These are phyloP conservation scores for Rhabdophis nuchalis DNA, from an alignment of 2,797 vertebrate genomes.

Conservation along the genomic window DNA sequence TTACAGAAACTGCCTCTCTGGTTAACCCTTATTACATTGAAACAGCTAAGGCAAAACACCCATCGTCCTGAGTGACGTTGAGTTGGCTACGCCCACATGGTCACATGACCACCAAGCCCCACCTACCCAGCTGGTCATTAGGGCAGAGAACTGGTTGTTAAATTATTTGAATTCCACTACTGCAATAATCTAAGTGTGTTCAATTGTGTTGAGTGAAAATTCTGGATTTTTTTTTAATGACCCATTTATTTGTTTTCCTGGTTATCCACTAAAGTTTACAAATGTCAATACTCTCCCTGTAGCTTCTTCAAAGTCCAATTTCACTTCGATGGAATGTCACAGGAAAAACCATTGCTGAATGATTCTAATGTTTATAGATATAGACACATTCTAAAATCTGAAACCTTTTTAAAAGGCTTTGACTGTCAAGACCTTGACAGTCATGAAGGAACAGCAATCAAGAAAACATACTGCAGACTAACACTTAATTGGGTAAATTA, in stretches of 20 bases:
- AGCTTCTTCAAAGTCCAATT: background rate
- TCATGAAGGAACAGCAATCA: background rate
- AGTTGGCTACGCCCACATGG: too few species aligned
- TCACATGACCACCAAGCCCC: too few species aligned
- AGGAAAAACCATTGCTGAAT: background rate
- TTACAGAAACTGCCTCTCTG: too few species aligned
- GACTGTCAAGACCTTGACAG: background rate
- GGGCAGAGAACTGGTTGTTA: too few species aligned
- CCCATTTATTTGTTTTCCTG: background rate
- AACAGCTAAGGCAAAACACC: too few species aligned
- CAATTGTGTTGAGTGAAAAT: background rate
- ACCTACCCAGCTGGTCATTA: too few species aligned
- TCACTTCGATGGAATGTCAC: background rate
- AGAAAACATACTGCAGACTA: background rate
- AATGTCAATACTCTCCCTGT: background rate
- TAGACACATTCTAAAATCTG: background rate
- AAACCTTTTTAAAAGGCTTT: background rate
- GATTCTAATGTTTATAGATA: background rate
- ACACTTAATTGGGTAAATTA: background rate
- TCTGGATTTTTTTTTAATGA: background rate
- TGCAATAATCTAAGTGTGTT: background rate
- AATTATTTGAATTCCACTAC: too few species aligned
- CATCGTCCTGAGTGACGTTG: too few species aligned
- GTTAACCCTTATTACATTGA: too few species aligned
- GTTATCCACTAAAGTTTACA: background rate